A percentile compares a stretch with the other conserved stretches of the same genome.
Conservation (phyloP, 2,113 vertebrate genomes). For the Tapirus terrestris region DNA sequence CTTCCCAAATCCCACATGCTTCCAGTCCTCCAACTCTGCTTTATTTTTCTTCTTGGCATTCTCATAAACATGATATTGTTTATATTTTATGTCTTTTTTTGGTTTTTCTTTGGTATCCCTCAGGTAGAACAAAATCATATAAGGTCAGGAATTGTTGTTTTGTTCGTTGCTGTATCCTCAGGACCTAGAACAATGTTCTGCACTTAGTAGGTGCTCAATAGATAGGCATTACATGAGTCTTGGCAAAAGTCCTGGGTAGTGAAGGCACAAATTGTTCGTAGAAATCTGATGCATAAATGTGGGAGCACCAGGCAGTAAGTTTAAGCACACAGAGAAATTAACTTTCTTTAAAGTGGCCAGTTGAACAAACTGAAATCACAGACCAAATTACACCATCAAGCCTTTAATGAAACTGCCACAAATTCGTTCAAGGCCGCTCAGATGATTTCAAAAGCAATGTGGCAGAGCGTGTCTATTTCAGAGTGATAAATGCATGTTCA, state of each 20-base stretch:
- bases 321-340: constrained; percentile 64
- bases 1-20: neutral
- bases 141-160: neutral
- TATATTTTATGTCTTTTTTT: neutral
- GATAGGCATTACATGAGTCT: neutral
- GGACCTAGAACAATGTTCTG: neutral
- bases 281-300: neutral
- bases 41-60: neutral
- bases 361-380: constrained; percentile 77
- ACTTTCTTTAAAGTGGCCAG: constrained; percentile 72
- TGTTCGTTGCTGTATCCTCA: neutral
- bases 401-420: constrained; percentile 70
- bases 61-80: neutral
- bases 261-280: neutral
- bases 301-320: neutral
- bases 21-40: neutral
- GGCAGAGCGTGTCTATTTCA: constrained; percentile 74
- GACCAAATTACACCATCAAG: constrained; percentile 67
- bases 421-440: constrained; percentile 47
- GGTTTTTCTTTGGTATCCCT: neutral
- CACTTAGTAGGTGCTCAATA: neutral
- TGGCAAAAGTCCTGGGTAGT: neutral
- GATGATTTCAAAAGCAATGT: constrained; percentile 73
- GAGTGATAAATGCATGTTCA: constrained; percentile 74
- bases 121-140: neutral